Base-by-base conservation (phyloP, 1,140 invertebrate genomes). In the Monomorium pharaonis region DNA sequence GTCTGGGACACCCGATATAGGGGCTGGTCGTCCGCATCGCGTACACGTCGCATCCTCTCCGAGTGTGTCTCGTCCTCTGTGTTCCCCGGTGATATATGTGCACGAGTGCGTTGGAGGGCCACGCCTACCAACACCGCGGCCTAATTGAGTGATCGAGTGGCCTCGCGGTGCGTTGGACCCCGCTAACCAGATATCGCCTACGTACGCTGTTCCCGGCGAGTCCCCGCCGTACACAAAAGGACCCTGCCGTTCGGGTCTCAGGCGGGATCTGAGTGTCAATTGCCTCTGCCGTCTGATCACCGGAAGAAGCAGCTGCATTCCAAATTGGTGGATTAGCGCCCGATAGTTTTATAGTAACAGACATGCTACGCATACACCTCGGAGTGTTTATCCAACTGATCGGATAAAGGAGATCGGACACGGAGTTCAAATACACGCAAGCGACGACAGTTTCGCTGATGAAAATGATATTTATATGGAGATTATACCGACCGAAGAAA, bases 61-160 rank as follows among this genome's bases (percentile, higher is more conserved):
- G 62, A 62, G 30, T 54, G 58, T 60, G 65, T 74, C 78, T 70
- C 78, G 78, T 83, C 51, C 67, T 83, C 78, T 58, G 67, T 70
- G 92, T 92, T 92, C 81, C 81, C 80, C 47, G 30, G 92, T 92
- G 92, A 93, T 94, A 93, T 93, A 94, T 94, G 90, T 91, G 91
- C 90, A 89, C 85, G 88, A 92, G 91, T 93, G 90, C 87, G 92
- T 93, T 91, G 90, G 88, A 91, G 89, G 77, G 91, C 93, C 94
- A 94, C 94, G 93, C 94, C 94, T 92, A 93, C 93, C 92, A 93
- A 94, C 93, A 94, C 93, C 89, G 88, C 85, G 92, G 89, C 91
- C 92, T 94, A 94, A 94, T 94, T 93, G 93, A 94, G 94, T 94
- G 93, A 94, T 94, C 92, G 93, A 94, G 94, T 92, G 91, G 90